These are phyloP conservation scores for Phoenoteleia sp. DNA, from an alignment of 2,888 invertebrate genomes.

Conservation along the genomic window DNA sequence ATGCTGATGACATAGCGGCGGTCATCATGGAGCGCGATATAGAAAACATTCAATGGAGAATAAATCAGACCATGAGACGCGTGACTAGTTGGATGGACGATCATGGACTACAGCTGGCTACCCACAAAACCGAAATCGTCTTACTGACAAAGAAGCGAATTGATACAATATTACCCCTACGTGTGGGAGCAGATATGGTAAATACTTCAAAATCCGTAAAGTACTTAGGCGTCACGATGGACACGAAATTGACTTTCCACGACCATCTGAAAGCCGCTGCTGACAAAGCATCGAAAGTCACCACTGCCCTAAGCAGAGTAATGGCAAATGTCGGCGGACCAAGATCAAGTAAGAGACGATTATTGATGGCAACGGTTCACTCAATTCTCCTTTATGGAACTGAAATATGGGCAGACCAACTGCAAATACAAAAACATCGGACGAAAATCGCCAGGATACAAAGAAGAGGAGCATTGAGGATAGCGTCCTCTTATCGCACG, in stretches of 20 bases:
- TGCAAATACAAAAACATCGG: too few species aligned
- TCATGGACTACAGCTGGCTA: not conserved
- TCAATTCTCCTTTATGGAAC: not conserved
- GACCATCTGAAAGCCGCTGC: slow-evolving; percentile 56
- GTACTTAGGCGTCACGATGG: slow-evolving; percentile 64
- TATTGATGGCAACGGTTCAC: not conserved
- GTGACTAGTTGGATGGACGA: not conserved
- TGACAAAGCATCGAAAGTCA: slow-evolving; percentile 49
- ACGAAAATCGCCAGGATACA: too few species aligned
- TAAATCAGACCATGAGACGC: not conserved
- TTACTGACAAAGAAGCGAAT: slow-evolving; percentile 60
- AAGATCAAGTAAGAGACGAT: not conserved
- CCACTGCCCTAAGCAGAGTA: slow-evolving; percentile 35
- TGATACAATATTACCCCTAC: slow-evolving; percentile 40
- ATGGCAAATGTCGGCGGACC: slow-evolving; percentile 9
- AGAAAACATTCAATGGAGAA: not conserved
- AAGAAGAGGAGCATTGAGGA: not conserved
- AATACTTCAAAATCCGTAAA: slow-evolving; percentile 40
- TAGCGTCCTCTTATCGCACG: not conserved
- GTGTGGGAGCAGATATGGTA: slow-evolving; percentile 36
- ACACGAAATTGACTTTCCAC: slow-evolving; percentile 48
- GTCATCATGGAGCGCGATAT: slow-evolving; percentile 14
- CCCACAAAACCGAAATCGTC: not conserved
- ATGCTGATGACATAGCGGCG: slow-evolving; percentile 67
- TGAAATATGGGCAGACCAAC: slow-evolving; percentile 39